Conservation (phyloP, 2,888 invertebrate species). For the Lasioglossum oenotherae region DNA sequence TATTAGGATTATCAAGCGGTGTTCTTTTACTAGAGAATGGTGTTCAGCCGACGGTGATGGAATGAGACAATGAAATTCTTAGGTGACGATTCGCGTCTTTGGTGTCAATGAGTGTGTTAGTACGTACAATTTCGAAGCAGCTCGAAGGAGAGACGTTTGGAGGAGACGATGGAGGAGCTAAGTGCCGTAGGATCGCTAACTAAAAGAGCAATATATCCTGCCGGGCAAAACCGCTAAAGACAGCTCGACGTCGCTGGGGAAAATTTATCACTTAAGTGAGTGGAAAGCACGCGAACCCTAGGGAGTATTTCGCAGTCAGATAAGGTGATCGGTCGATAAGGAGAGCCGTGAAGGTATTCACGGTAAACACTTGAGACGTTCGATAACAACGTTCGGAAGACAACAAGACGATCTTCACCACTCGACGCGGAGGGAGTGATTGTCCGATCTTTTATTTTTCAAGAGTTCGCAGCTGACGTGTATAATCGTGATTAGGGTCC, state of each 20-base stretch:
- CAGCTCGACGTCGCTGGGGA: constrained; percentile 70
- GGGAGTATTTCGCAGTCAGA: constrained; percentile 51
- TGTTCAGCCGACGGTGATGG: not conserved
- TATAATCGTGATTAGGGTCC: not conserved
- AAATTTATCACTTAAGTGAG: constrained; percentile 76
- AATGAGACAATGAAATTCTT: not conserved
- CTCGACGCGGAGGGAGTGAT: not conserved
- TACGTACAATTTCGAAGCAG: constrained; percentile 20
- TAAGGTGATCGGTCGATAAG: constrained; percentile 58
- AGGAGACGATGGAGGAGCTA: constrained; percentile 55
- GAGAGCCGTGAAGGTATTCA: constrained; percentile 13
- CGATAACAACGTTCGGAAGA: constrained; percentile 8
- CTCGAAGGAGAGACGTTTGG: constrained; percentile 28
- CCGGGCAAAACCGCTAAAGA: constrained; percentile 79
- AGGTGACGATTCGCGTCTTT: not conserved
- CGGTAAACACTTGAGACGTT: constrained; percentile 27
- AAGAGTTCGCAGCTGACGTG: not conserved
- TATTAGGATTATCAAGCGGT: not conserved
- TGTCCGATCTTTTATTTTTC: not conserved
- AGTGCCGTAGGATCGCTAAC: constrained; percentile 60
- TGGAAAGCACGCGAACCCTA: constrained; percentile 49
- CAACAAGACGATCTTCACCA: constrained; percentile 7
- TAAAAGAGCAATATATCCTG: constrained; percentile 77
- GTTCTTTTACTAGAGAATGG: not conserved
- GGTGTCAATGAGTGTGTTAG: not conserved